A percentile compares a stretch with the other conserved stretches of the same genome.
phyloP scores from a whole-genome alignment of 2,888 invertebrate genomes.

The Lithophane socia region DNA sequence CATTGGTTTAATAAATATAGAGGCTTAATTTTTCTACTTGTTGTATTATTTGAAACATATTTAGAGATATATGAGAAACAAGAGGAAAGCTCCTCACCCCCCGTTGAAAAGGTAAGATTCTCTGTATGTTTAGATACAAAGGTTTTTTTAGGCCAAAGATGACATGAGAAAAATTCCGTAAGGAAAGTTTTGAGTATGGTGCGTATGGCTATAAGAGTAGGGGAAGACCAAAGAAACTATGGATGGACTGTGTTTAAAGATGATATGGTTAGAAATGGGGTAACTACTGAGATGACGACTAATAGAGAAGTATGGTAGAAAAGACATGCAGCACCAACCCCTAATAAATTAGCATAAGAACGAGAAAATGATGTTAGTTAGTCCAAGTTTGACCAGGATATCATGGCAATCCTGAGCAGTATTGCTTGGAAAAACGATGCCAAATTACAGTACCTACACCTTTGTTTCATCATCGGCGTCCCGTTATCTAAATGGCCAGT shows the following conservation, averaged over 20 bases:
- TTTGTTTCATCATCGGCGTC: constrained; percentile 18
- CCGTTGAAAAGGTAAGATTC: too few species aligned
- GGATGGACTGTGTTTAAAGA: not conserved
- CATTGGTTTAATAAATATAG: not conserved
- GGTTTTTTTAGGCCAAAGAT: not conserved
- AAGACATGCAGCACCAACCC: not conserved
- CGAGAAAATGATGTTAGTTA: not conserved
- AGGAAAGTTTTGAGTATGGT: not conserved
- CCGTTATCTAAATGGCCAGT: constrained; percentile 5
- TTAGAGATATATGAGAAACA: not conserved
- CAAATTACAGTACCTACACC: constrained; percentile 2
- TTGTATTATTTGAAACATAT: not conserved
- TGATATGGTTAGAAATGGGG: not conserved
- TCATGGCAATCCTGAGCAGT: not conserved
- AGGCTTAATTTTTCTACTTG: not conserved
- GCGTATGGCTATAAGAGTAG: not conserved
- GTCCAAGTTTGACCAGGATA: not conserved
- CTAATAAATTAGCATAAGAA: not conserved
- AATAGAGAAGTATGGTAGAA: not conserved
- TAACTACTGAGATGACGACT: not conserved
- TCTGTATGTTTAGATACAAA: not conserved
- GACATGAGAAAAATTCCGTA: not conserved
- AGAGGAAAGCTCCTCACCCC: not conserved
- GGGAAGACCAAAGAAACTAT: not conserved
- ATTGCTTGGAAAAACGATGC: not conserved